A percentile compares a stretch with the other conserved stretches of the same genome.
These are phyloP conservation scores for Drosophila helvetica DNA, from an alignment of 2,888 invertebrate species.

Conservation along the genomic window DNA sequence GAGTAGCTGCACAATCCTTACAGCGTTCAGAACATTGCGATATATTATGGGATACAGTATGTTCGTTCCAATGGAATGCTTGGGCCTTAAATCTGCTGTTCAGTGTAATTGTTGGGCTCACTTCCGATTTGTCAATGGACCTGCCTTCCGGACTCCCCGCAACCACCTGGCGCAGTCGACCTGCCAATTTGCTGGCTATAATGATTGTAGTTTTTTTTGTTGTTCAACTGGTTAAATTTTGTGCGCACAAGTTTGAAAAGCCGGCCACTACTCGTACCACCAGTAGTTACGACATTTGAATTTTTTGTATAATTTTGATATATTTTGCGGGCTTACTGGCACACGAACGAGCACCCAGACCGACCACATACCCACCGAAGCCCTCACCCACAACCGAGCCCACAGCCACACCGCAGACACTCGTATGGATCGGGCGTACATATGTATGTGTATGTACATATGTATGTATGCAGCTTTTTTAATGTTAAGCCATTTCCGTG, in stretches of 20 bases:
- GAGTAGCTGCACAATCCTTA: too few species aligned
- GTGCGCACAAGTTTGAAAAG: conserved; percentile 47
- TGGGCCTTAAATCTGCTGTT: conserved; percentile 25
- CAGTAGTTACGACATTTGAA: conserved; percentile 33
- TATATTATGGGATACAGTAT: neutral
- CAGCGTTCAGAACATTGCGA: neutral
- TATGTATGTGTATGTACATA: too few species aligned
- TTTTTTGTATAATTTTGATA: conserved; percentile 5
- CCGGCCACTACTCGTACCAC: conserved; percentile 11
- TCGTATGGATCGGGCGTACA: too few species aligned
- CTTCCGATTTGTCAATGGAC: conserved; percentile 63
- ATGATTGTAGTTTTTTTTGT: conserved; percentile 32
- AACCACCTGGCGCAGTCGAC: neutral
- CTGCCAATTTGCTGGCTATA: conserved; percentile 43
- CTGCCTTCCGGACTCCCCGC: conserved; percentile 7
- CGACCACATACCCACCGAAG: neutral
- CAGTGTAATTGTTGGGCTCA: conserved; percentile 62
- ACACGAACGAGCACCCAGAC: neutral
- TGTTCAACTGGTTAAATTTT: conserved; percentile 45
- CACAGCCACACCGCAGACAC: conserved; percentile 17
- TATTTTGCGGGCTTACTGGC: conserved; percentile 1
- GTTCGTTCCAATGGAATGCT: neutral
- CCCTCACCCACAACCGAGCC: neutral
- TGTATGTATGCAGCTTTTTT: conserved; percentile 10
- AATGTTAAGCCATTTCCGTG: conserved; percentile 53